Base-by-base conservation (phyloP, 2,113 vertebrate genomes). In the Aptenodytes patagonicus region DNA sequence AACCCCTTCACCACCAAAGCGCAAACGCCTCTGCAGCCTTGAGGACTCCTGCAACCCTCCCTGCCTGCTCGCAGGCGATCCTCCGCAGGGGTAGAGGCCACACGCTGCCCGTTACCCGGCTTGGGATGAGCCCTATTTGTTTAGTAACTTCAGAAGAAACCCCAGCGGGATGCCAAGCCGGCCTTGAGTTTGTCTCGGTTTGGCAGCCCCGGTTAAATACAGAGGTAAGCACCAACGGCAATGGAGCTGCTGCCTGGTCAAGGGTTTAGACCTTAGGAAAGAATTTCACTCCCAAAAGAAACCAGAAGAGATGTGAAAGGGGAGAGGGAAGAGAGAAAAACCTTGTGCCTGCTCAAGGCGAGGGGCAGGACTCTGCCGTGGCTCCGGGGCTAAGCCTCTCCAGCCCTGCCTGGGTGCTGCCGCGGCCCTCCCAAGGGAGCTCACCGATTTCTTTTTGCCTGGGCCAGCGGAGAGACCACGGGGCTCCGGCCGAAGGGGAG, bases 171-270 rank as follows among this genome's bases (percentile, higher is more conserved):
- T 5, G 31, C 26, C 22, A 11, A 36, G 11, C 10, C 22, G 20
- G 62, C 21, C 28, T 1, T 3, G 17, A 34, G 18, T 12, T 24
- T 9, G 13, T 7, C 36, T 14, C 1, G 8, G 38, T 14, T 12
- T 16, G 40, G 55, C 40, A 40, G 55, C 38, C 29, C 47, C 9
- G 2, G 17, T 10, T 46, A 44, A 4, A 31, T 18, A 2, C 55
- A 7, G 2, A 2, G 6, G 6, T 13, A 11, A 55, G 88, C 49
- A 14, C 58, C 36, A 3, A 22, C 1, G 6, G 16, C 4, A 22
- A 17, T 0, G 26, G 65, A 71, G 62, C 73, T 3, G 66, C 36
- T 10, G 14, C 28, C 13, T 0, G 5, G 15, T 2, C 25, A 12
- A 8, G 47, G 75, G n/a, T 16, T 49, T 16, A 11, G 47, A 54